These are phyloP conservation scores for Notothenia coriiceps DNA, from an alignment of 2,113 vertebrate genomes.

Conservation along the genomic window DNA sequence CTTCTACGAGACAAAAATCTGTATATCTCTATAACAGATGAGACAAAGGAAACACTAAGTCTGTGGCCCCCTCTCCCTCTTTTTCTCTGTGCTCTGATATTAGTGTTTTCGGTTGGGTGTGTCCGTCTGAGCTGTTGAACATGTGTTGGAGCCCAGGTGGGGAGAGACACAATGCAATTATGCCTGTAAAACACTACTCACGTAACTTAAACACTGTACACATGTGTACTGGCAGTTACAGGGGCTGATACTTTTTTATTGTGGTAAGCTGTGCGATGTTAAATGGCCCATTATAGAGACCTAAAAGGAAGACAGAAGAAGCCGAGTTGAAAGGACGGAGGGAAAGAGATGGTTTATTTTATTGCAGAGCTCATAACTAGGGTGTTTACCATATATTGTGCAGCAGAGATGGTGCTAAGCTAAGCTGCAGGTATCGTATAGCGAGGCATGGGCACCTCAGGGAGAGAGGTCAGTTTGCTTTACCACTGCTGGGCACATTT, in stretches of 20 bases:
- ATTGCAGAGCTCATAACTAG: conserved; percentile 33
- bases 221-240: conserved; percentile 48
- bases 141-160: conserved; percentile 78
- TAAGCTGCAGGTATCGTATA: conserved; percentile 35
- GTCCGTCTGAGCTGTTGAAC: conserved; percentile 72
- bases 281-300: conserved; percentile 42
- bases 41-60: conserved; percentile 5
- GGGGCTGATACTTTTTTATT: conserved; percentile 80
- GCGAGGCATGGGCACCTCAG: conserved; percentile 26
- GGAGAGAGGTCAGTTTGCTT: conserved; percentile 49
- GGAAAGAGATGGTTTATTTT: conserved; percentile 29
- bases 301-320: conserved; percentile 19
- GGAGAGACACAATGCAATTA: conserved; percentile 77
- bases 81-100: conserved; percentile 36
- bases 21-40: conserved; percentile 5
- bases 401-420: conserved; percentile 50
- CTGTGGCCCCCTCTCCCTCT: conserved; percentile 12
- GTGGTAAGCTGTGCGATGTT: conserved; percentile 62
- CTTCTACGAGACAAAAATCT: conserved; percentile 4
- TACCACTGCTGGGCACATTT: conserved; percentile 53
- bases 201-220: conserved; percentile 62
- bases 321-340: not conserved
- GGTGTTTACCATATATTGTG: conserved; percentile 17
- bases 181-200: conserved; percentile 69
- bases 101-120: conserved; percentile 61